A percentile compares a stretch with the other conserved stretches of the same genome.
Evolutionary conservation across 2,797 vertebrate species (phyloP).

Genomic region (Nothura maculosa): DNA sequence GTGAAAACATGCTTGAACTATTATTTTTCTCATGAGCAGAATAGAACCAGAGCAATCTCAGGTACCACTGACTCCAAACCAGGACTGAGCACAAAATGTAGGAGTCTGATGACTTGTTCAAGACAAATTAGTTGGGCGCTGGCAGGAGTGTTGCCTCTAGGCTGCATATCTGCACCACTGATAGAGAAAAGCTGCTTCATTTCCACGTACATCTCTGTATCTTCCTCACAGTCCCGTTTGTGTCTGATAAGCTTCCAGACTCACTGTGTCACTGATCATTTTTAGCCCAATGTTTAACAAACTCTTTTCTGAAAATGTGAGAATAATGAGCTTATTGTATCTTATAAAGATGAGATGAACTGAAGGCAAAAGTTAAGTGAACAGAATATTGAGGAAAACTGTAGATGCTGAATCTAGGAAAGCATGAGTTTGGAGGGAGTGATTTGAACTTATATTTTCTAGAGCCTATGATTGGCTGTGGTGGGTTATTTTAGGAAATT

Average conservation of each 20-base stretch:
- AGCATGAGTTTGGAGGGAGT: neutral
- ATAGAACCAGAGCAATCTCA: neutral
- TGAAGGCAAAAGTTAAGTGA: neutral
- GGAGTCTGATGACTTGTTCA: neutral
- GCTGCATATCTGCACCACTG: neutral
- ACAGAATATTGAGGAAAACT: neutral
- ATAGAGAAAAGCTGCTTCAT: neutral
- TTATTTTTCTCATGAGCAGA: neutral
- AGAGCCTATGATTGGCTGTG: neutral
- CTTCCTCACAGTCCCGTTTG: neutral
- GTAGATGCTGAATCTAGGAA: neutral
- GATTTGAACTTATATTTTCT: neutral
- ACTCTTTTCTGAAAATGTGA: neutral
- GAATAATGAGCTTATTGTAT: neutral
- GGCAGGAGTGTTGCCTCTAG: rapidly evolving
- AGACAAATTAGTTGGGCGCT: neutral
- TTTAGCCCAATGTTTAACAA: neutral
- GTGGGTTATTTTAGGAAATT: neutral
- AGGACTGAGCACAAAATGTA: neutral
- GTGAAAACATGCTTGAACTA: neutral
- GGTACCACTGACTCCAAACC: neutral
- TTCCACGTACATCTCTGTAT: neutral
- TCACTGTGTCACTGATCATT: neutral
- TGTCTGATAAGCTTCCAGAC: neutral
- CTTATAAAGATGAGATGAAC: neutral